Conservation (phyloP, 2,797 vertebrate species). For the Sphenopsis melanotis region DNA sequence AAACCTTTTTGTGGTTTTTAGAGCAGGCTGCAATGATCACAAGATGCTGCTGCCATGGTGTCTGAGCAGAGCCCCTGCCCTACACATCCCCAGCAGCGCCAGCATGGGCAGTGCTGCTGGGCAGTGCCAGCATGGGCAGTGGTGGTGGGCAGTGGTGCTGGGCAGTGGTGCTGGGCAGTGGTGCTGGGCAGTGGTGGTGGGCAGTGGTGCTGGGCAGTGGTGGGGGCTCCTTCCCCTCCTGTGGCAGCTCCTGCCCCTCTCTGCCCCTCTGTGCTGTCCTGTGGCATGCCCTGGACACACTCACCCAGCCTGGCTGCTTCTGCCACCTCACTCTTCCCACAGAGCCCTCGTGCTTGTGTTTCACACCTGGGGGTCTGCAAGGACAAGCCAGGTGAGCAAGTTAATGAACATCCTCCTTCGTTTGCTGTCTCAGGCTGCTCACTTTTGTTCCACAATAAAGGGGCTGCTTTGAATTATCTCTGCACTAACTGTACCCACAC, state of each 20-base stretch:
- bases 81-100: neutral
- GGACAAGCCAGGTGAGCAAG: neutral
- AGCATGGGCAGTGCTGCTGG: neutral
- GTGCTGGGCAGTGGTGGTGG: no score
- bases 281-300: neutral
- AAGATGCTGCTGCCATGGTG: neutral
- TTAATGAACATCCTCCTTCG: neutral
- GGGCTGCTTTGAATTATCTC: neutral
- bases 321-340: neutral
- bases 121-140: neutral
- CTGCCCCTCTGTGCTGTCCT: rapidly evolving
- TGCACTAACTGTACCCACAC: neutral
- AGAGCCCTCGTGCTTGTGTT: neutral
- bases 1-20: neutral
- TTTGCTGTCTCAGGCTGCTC: neutral
- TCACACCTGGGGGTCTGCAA: neutral
- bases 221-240: neutral
- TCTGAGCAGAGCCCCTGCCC: neutral
- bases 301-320: neutral
- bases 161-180: no score
- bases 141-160: no score
- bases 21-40: neutral
- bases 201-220: no score
- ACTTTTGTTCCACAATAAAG: neutral
- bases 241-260: neutral